Conservation (phyloP, 1,140 invertebrate genomes). For the Pseudachorutes palmiensis region DNA sequence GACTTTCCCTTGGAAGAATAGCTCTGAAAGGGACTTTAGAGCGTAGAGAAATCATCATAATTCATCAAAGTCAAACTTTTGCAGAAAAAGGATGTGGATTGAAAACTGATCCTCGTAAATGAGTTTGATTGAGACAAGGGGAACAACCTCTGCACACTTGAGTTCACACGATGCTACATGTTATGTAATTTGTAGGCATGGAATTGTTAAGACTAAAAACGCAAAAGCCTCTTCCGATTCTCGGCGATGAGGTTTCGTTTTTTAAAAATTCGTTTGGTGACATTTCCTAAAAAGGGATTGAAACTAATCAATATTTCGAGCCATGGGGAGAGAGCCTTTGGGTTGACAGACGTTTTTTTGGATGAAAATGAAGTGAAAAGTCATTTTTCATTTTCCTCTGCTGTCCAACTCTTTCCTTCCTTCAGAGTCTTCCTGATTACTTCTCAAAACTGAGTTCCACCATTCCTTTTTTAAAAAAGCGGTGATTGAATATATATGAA, state of each 20-base stretch:
- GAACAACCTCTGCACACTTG: no score
- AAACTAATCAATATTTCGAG: neutral
- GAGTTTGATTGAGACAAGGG: no score
- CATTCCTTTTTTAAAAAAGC: neutral
- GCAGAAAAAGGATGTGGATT: neutral
- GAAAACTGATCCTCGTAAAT: conserved; percentile 3
- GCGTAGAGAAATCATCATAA: neutral
- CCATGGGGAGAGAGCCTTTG: no score
- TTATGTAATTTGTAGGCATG: no score
- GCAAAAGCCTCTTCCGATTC: no score
- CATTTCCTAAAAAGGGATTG: neutral
- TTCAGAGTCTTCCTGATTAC: neutral
- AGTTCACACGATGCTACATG: no score
- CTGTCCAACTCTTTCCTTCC: neutral
- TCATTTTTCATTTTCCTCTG: neutral
- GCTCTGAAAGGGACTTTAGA: neutral
- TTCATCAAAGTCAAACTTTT: conserved; percentile 9
- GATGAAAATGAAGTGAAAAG: no score
- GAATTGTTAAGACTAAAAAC: no score
- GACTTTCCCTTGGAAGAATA: neutral
- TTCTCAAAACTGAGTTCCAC: neutral
- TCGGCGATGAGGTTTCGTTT: no score
- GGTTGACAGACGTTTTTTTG: no score
- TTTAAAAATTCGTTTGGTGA: no score
- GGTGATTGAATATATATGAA: neutral